Conservation (phyloP, 2,888 invertebrate genomes). For the Callinectes sapidus region DNA sequence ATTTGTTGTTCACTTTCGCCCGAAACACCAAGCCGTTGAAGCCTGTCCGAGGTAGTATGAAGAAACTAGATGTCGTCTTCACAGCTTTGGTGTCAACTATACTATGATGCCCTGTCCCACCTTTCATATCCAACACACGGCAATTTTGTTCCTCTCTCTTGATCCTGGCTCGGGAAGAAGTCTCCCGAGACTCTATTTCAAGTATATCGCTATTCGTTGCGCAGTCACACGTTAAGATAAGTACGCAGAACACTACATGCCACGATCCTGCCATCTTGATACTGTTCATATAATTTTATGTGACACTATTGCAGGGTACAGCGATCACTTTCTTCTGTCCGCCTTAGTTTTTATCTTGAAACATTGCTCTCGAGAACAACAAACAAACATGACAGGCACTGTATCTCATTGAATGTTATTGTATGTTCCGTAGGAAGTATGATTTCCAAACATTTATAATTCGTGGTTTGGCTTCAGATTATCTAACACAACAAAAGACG, state of each 20-base stretch:
- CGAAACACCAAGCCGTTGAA: slow-evolving; percentile 43
- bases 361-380: not conserved
- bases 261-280: not conserved
- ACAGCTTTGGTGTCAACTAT: not conserved
- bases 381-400: not conserved
- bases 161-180: not conserved
- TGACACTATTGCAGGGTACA: not conserved
- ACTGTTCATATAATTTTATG: not conserved
- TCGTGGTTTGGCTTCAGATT: not conserved
- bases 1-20: slow-evolving; percentile 43
- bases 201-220: not conserved
- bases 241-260: not conserved
- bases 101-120: not conserved
- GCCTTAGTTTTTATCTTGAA: not conserved
- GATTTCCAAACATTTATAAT: not conserved
- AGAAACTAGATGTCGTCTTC: slow-evolving; percentile 40
- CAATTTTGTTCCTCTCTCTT: slow-evolving; percentile 9
- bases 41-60: slow-evolving; percentile 41
- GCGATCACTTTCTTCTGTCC: not conserved
- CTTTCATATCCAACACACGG: not conserved
- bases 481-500: not conserved
- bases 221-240: not conserved
- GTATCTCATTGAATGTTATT: not conserved
- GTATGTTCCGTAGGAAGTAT: not conserved
- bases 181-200: not conserved